Conservation (phyloP, 2,113 vertebrate species). For the Leptosomus discolor region DNA sequence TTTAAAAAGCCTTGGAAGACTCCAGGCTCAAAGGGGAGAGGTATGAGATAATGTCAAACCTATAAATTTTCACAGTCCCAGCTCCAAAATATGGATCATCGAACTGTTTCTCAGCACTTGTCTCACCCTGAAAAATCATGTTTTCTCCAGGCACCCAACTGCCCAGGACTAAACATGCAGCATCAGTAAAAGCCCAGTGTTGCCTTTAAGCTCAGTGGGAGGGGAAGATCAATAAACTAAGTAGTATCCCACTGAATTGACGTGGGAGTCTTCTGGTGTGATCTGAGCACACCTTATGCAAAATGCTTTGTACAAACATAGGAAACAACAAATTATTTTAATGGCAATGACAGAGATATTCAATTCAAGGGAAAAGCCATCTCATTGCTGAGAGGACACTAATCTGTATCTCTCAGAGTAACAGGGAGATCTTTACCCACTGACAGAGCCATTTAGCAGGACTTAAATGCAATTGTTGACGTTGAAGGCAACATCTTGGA, state of each 20-base stretch:
- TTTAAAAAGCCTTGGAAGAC: neutral
- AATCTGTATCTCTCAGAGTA: neutral
- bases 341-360: neutral
- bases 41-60: neutral
- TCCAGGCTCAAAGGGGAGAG: neutral
- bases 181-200: neutral
- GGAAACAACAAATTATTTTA: neutral
- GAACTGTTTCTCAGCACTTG: neutral
- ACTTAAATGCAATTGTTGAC: accelerated
- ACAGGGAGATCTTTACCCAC: neutral
- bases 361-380: neutral
- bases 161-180: neutral
- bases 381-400: neutral
- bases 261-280: neutral
- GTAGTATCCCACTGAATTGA: neutral
- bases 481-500: neutral
- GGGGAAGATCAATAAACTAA: neutral
- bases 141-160: neutral
- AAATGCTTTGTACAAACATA: neutral
- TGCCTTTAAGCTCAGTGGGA: neutral
- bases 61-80: neutral
- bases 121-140: neutral
- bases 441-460: neutral
- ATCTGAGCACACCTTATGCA: neutral
- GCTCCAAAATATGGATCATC: neutral